A percentile compares a stretch with the other conserved stretches of the same genome.
These are phyloP conservation scores for Hemistola chrysoprasaria DNA, from an alignment of 2,888 invertebrate genomes.

Conservation along the genomic window DNA sequence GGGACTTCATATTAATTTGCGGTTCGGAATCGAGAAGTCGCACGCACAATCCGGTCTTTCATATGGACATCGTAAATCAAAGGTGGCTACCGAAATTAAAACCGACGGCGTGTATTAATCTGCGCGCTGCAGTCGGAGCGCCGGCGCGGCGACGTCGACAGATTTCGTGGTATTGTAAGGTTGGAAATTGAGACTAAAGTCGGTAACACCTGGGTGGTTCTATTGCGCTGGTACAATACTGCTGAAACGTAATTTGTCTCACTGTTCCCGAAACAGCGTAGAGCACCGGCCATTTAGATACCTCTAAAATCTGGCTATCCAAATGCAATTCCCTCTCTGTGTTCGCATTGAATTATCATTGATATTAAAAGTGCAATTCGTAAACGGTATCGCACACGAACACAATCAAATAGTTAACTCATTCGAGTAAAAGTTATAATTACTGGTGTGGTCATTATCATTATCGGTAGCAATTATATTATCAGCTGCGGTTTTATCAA, in stretches of 20 bases:
- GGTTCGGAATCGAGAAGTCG: slow-evolving; percentile 52
- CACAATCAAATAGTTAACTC: slow-evolving; percentile 21
- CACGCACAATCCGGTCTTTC: slow-evolving; percentile 64
- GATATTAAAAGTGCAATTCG: slow-evolving; percentile 13
- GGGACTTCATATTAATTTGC: slow-evolving; percentile 44
- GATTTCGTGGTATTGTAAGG: slow-evolving; percentile 60
- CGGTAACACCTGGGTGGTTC: slow-evolving; percentile 46
- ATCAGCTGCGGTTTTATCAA: slow-evolving; percentile 18
- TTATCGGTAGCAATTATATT: slow-evolving; percentile 13
- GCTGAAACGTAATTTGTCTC: slow-evolving; percentile 27
- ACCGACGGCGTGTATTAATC: slow-evolving; percentile 62
- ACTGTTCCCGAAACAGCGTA: slow-evolving; percentile 15
- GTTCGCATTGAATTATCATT: slow-evolving; percentile 10
- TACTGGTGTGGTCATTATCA: slow-evolving; percentile 24
- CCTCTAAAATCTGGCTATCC: slow-evolving; percentile 1
- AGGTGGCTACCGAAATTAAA: slow-evolving; percentile 70
- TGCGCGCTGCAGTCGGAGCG: slow-evolving; percentile 43
- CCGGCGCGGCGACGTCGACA: slow-evolving; percentile 62
- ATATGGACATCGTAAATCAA: slow-evolving; percentile 73
- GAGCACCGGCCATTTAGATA: slow-evolving; percentile 23
- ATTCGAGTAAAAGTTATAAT: slow-evolving; percentile 38
- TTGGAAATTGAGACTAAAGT: slow-evolving; percentile 50
- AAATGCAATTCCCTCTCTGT: slow-evolving; percentile 5
- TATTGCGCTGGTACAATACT: slow-evolving; percentile 22
- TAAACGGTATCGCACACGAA: slow-evolving; percentile 15